A percentile compares a stretch with the other conserved stretches of the same genome.
Evolutionary conservation across 2,888 invertebrate genomes (phyloP).

Genomic region (Synanthedon myopaeformis): DNA sequence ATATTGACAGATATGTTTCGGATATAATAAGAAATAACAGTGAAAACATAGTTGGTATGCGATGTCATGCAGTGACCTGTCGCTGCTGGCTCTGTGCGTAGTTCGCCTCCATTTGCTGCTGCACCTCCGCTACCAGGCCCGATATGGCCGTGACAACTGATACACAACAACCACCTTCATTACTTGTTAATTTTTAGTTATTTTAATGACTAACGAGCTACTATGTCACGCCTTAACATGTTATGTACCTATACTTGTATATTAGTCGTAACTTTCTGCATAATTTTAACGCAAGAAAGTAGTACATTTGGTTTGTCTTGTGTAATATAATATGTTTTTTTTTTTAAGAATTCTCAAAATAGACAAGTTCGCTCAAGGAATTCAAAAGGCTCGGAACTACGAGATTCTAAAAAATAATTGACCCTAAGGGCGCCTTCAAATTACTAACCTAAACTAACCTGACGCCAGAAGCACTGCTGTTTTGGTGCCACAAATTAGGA

Average conservation of each 20-base stretch:
- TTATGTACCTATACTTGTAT: not conserved
- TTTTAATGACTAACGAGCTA: constrained; percentile 9
- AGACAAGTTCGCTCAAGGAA: too few relatives aligned
- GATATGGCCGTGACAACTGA: constrained; percentile 84
- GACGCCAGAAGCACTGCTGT: too few relatives aligned
- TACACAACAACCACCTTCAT: constrained; percentile 25
- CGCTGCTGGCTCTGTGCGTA: constrained; percentile 59
- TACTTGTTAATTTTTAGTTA: constrained; percentile 12
- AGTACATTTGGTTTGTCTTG: too few relatives aligned
- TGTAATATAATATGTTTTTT: too few relatives aligned
- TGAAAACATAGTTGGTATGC: not conserved
- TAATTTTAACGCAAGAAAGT: not conserved
- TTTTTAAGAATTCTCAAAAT: too few relatives aligned
- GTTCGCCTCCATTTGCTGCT: constrained; percentile 77
- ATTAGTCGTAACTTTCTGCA: not conserved
- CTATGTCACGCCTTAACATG: too few relatives aligned
- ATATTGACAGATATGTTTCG: not conserved
- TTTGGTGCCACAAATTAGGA: too few relatives aligned
- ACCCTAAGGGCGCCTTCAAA: too few relatives aligned
- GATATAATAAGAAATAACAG: too few relatives aligned
- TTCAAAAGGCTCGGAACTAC: too few relatives aligned
- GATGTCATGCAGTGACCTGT: constrained; percentile 64
- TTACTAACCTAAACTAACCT: too few relatives aligned
- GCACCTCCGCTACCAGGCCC: constrained; percentile 84
- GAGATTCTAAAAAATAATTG: too few relatives aligned